Base-by-base conservation (phyloP, 2,797 vertebrate species). In the Ceryle rudis region DNA sequence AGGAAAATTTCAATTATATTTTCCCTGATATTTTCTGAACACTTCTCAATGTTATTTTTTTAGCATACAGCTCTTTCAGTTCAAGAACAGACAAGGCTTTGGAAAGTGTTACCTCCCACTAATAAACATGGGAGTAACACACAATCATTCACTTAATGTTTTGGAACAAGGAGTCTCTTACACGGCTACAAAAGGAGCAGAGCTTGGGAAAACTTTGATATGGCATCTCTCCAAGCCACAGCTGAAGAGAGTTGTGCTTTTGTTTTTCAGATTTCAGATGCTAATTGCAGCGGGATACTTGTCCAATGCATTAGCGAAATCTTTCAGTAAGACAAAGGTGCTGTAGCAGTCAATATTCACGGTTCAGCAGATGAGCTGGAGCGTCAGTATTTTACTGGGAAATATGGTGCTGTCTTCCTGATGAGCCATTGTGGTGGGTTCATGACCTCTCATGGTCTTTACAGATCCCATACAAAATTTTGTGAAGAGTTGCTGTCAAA, bases 251-350 rank as follows among this genome's bases (percentile, higher is more conserved):
- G 11, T 37, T 84, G 47, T 23, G 20, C 93, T 95, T 94, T 89
- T 91, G 61, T 93, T 88, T 80, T 81, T 73, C 75, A 84, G 73
- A 95, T 73, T 95, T 95, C 66, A 67, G 85, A 70, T 70, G 82
- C 55, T 84, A 91, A 90, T 77, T 93, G 85, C 73, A 86, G 62
- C 52, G 54, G 67, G 35, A 28, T 89, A 42, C 62, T 95, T 81
- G 66, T 84, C 77, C 42, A 52, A 2, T 46, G 47, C 75, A n/a
- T 93, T 86, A 91, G 70, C 67, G 44, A 95, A 79, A 93, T 80
- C 80, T 47, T 84, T 91, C 91, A 79, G 1, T 58, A 84, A 70
- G 60, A 96, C 85, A 94, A 72, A 91, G 52, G 62, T 96, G 44
- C 69, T 55, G 52, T 42, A 79, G 67, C 77, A 86, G 82, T 83